These are phyloP conservation scores for Mastacembelus armatus DNA, from an alignment of 2,797 vertebrate species.

Conservation along the genomic window DNA sequence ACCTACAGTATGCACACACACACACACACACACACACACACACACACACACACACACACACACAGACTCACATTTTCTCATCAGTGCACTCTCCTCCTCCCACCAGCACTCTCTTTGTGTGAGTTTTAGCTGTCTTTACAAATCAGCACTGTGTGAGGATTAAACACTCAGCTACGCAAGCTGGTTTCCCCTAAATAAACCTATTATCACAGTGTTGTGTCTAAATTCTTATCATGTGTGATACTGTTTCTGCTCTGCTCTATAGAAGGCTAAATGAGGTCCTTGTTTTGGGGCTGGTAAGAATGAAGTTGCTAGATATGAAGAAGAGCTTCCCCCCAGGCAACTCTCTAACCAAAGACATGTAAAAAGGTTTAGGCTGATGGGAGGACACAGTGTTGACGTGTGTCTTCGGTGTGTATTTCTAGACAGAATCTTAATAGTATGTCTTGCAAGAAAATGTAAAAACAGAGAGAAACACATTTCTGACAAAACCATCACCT, in stretches of 20 bases:
- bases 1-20: conserved; percentile 27
- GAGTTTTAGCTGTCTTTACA: conserved; percentile 61
- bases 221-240: conserved; percentile 60
- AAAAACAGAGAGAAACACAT: conserved; percentile 15
- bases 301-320: conserved; percentile 28
- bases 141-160: conserved; percentile 63
- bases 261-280: conserved; percentile 39
- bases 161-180: conserved; percentile 66
- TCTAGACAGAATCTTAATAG: conserved; percentile 22
- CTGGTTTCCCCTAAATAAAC: conserved; percentile 53
- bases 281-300: conserved; percentile 56
- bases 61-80: conserved; percentile 40
- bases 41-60: conserved; percentile 23
- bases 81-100: conserved; percentile 45
- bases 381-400: background rate
- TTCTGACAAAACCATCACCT: conserved; percentile 31
- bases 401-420: conserved; percentile 8
- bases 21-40: too few relatives aligned
- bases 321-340: conserved; percentile 2
- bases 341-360: conserved; percentile 7
- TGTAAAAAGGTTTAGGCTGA: conserved; percentile 2
- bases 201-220: conserved; percentile 70
- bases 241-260: conserved; percentile 51
- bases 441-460: conserved; percentile 5
- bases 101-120: conserved; percentile 55